Conservation (phyloP, 2,113 vertebrate species). For the Tetrao urogallus region DNA sequence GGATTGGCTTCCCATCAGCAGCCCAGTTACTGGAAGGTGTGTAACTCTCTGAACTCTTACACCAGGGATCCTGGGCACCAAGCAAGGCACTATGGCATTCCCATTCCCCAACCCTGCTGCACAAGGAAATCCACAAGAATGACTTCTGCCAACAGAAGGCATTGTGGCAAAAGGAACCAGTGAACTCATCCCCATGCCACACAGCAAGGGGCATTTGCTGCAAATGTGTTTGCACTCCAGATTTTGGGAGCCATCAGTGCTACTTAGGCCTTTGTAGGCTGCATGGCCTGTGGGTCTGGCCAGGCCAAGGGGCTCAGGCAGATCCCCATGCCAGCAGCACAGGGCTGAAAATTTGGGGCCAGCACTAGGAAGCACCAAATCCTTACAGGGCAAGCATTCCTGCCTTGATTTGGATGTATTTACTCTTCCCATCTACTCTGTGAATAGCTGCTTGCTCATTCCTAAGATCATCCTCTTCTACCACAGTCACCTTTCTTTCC, state of each 20-base stretch:
- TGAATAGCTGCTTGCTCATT: not conserved
- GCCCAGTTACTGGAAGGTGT: not conserved
- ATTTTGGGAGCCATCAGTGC: too few species aligned
- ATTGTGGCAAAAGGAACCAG: not conserved
- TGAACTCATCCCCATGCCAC: too few species aligned
- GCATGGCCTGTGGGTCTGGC: too few species aligned
- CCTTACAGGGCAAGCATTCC: not conserved
- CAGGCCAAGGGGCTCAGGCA: not conserved
- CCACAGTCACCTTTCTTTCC: not conserved
- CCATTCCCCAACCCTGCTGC: not conserved
- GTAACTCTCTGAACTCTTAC: not conserved
- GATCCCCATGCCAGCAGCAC: not conserved
- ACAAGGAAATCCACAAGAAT: rapidly evolving
- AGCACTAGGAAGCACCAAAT: not conserved
- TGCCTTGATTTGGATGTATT: not conserved
- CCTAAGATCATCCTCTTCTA: not conserved
- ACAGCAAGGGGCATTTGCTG: too few species aligned
- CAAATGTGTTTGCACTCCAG: too few species aligned
- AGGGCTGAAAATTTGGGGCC: not conserved
- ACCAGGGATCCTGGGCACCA: not conserved
- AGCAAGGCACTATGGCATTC: not conserved
- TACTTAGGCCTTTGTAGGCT: too few species aligned
- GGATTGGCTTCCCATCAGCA: not conserved
- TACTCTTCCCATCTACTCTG: not conserved
- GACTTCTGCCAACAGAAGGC: not conserved